Percentiles rank a stretch among this genome's conserved stretches.
These are phyloP conservation scores for Seriola dumerili DNA, from an alignment of 2,113 vertebrate species.

Conservation along the genomic window DNA sequence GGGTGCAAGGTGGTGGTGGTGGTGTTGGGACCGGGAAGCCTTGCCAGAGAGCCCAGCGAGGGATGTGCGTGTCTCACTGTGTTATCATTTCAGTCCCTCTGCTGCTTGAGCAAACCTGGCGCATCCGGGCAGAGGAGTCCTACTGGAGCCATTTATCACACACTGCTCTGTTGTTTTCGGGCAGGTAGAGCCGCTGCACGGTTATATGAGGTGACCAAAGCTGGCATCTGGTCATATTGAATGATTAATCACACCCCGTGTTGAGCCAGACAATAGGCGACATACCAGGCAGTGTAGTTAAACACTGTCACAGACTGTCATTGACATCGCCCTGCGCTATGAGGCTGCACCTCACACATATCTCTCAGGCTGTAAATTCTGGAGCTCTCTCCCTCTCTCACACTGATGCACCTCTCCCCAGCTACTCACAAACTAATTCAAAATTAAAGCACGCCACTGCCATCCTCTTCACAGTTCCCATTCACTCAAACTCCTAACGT, in stretches of 20 bases:
- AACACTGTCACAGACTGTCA: slow-evolving; percentile 60
- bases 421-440: slow-evolving; percentile 57
- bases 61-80: slow-evolving; percentile 49
- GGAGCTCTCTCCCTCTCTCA: slow-evolving; percentile 5
- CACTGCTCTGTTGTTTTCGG: no score
- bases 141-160: slow-evolving; percentile 56
- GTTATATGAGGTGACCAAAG: slow-evolving; percentile 15
- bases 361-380: not conserved
- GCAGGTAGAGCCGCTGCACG: slow-evolving; percentile 3
- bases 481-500: slow-evolving; percentile 17
- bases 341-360: slow-evolving; percentile 41
- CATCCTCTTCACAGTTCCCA: slow-evolving; percentile 5
- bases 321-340: slow-evolving; percentile 63
- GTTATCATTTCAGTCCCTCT: slow-evolving; percentile 49
- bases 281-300: slow-evolving; percentile 42
- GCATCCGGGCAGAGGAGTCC: slow-evolving; percentile 51
- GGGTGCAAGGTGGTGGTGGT: not conserved
- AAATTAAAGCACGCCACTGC: slow-evolving; percentile 44
- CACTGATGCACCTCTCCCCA: slow-evolving; percentile 34
- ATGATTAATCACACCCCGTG: slow-evolving; percentile 47
- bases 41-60: slow-evolving; percentile 33
- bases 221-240: slow-evolving; percentile 44
- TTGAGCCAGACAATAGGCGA: slow-evolving; percentile 48
- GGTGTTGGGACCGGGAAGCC: slow-evolving; percentile 24
- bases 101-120: slow-evolving; percentile 58